Conservation (phyloP, 2,797 vertebrate species). For the Thalassophryne amazonica region DNA sequence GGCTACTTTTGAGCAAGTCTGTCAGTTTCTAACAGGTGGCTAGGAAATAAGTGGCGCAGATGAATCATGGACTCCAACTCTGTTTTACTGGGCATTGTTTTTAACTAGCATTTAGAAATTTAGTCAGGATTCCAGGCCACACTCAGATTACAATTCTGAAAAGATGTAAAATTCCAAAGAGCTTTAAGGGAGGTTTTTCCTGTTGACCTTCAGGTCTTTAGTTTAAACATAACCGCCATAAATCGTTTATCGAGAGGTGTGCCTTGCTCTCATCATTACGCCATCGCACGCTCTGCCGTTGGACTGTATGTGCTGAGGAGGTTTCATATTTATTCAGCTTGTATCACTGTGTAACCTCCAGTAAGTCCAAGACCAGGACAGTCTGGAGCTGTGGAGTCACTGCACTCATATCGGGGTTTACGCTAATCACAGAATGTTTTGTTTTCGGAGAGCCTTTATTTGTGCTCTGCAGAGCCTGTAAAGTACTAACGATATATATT, state of each 20-base stretch:
- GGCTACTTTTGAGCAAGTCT: conserved; percentile 13
- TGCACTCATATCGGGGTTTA: too few relatives aligned
- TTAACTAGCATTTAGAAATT: conserved; percentile 8
- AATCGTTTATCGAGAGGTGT: conserved; percentile 4
- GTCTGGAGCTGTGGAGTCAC: background rate
- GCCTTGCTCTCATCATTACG: background rate
- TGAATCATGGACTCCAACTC: conserved; percentile 40
- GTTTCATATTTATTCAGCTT: background rate
- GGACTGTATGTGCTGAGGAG: background rate
- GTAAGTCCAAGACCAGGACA: background rate
- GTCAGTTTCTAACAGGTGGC: conserved; percentile 20
- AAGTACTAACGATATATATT: too few relatives aligned
- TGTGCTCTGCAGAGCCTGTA: too few relatives aligned
- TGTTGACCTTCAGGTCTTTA: conserved; percentile 4
- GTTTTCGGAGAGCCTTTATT: too few relatives aligned
- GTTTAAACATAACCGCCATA: conserved; percentile 3
- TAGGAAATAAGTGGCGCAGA: conserved; percentile 35
- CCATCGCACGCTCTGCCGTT: background rate
- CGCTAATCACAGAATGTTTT: background rate
- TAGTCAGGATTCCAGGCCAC: background rate
- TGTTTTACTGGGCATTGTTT: conserved; percentile 29
- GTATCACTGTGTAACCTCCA: background rate
- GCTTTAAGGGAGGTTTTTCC: background rate
- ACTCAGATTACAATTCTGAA: background rate
- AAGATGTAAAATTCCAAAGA: conserved; percentile 1